Evolutionary conservation across 2,113 vertebrate species (phyloP), one percentile per base, ranked within the genome.

Genomic region (Pterophyllum scalare): DNA sequence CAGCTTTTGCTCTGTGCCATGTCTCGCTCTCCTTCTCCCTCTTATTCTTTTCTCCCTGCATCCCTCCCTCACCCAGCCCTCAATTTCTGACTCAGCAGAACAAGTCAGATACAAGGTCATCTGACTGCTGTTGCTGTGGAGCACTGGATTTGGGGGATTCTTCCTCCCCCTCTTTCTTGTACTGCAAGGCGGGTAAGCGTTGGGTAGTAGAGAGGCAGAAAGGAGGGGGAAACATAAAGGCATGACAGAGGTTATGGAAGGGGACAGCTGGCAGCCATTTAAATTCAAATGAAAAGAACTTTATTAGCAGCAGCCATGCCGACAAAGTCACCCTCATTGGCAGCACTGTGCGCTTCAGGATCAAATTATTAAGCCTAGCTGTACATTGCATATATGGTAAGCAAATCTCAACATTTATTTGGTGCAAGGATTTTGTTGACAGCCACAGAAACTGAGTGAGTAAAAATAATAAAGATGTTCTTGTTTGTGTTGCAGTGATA

Each of bases 51-150:
- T 35, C 64, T 76, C 54, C 31, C 78, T 81, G 33, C 74, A 82
- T 75, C 80, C 88, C 89, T 84, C 85, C 80, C 81, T 79, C 85
- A 84, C 83, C 82, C 83, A 89, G 85, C 81, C 82, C 80, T 91
- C 84, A 79, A 82, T 92, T 92, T 94, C 94, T 95, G 95, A 96
- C 94, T 96, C 95, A 96, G 96, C 95, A 95, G 65, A 94, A 92
- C 84, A 79, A 94, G 87, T 87, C 81, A n/a, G 61, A 92, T 83
- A 92, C 94, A 95, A 95, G 95, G 95, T 96, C 96, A 95, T 93
- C 93, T 92, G 94, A 93, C 92, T 92, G 81, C 91, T 92, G 94
- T 95, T 96, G 92, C 94, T 77, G 77, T 94, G 93, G 93, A 94
- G 91, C 95, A 87, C 76, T 79, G 89, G 81, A 94, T 85, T 87